These are phyloP conservation scores for Pangasius mekongensis DNA, from an alignment of 2,797 vertebrate genomes.

Conservation along the genomic window DNA sequence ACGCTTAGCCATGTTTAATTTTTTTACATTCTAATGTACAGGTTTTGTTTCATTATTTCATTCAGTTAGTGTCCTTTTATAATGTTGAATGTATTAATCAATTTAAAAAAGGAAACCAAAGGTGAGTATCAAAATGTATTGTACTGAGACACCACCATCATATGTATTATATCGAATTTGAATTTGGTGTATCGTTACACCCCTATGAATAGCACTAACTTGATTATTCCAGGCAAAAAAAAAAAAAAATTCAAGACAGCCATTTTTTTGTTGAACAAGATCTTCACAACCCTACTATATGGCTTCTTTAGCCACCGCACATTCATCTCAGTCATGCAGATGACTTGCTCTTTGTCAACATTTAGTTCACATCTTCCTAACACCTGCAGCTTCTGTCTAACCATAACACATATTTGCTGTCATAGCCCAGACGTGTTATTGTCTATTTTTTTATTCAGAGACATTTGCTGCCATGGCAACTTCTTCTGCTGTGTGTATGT, in stretches of 20 bases:
- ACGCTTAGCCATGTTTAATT: background rate
- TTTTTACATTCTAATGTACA: background rate
- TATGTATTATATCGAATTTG: background rate
- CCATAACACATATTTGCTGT: conserved; percentile 29
- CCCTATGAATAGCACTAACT: background rate
- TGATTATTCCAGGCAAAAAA: background rate
- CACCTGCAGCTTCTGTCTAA: background rate
- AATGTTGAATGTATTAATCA: background rate
- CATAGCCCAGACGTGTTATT: conserved; percentile 43
- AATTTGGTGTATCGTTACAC: background rate
- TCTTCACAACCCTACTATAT: no score
- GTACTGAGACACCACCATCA: background rate
- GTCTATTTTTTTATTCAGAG: conserved; percentile 54
- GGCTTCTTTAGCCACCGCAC: background rate
- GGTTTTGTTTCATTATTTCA: background rate
- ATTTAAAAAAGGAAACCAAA: background rate
- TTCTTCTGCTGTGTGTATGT: conserved; percentile 53
- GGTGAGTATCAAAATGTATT: background rate
- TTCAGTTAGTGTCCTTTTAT: background rate
- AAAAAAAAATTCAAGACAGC: background rate
- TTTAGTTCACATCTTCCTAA: background rate
- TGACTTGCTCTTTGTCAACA: background rate
- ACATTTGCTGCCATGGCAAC: conserved; percentile 61
- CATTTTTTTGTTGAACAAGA: background rate
- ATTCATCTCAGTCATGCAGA: background rate